These are phyloP conservation scores for Pangasius krempfi DNA, from an alignment of 2,797 vertebrate species.

Conservation along the genomic window DNA sequence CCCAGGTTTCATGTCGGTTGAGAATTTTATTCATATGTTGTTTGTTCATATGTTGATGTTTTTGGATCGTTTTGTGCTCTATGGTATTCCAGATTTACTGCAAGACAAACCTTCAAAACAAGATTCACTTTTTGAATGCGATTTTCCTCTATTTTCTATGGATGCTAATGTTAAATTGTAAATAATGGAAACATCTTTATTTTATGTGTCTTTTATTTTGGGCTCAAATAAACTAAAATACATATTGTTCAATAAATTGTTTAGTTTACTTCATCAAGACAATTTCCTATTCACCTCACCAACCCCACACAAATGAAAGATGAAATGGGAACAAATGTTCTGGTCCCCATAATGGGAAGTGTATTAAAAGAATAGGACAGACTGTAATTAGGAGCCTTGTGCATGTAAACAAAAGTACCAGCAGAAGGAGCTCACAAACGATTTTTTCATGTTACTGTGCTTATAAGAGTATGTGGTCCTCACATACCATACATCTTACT, in stretches of 20 bases:
- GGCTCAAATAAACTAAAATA: not conserved
- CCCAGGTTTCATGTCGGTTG: not conserved
- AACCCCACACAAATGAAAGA: not conserved
- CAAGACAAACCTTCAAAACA: constrained; percentile 38
- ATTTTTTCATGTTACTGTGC: not conserved
- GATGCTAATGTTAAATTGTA: constrained; percentile 53
- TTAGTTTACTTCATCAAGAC: not conserved
- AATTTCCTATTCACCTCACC: not conserved
- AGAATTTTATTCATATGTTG: constrained; percentile 15
- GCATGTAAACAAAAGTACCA: not conserved
- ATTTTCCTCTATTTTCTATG: constrained; percentile 59
- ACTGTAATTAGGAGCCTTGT: not conserved
- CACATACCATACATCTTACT: not conserved
- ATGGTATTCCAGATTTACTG: constrained; percentile 34
- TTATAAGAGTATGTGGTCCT: not conserved
- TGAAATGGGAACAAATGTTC: not conserved
- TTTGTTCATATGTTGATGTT: constrained; percentile 17
- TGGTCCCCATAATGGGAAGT: not conserved
- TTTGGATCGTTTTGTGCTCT: constrained; percentile 28
- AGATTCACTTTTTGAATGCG: constrained; percentile 40
- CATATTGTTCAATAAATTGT: not conserved
- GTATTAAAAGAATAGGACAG: not conserved
- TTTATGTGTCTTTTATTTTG: constrained; percentile 55
- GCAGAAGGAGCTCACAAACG: not conserved
- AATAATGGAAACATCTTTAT: constrained; percentile 62